A percentile compares a stretch with the other conserved stretches of the same genome.
Conservation (phyloP, 2,888 invertebrate genomes). For the Ophion ventricosus region DNA sequence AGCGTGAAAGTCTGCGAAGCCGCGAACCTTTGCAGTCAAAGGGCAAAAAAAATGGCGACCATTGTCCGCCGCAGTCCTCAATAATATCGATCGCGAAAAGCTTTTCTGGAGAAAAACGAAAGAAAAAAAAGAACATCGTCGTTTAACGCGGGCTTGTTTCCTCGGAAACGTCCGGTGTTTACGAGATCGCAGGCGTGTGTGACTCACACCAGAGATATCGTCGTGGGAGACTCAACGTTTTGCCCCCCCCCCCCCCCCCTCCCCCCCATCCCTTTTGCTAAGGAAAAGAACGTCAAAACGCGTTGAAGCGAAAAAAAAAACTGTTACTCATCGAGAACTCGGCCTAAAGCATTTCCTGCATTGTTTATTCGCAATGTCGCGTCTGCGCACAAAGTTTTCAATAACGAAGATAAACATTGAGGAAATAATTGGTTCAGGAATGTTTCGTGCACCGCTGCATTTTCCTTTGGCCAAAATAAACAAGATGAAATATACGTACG, state of each 20-base stretch:
- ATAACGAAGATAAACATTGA: neutral
- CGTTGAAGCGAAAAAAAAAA: neutral
- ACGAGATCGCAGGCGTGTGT: neutral
- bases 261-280: neutral
- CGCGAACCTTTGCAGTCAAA: slow-evolving; percentile 8
- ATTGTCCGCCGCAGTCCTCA: slow-evolving; percentile 12
- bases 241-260: neutral
- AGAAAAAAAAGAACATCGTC: neutral
- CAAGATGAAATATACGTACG: slow-evolving; percentile 51
- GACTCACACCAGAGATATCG: slow-evolving; percentile 8
- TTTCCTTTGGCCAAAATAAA: slow-evolving; percentile 55
- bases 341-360: neutral
- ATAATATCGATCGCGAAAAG: slow-evolving; percentile 31
- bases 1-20: neutral
- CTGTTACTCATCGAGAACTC: neutral
- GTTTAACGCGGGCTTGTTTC: neutral
- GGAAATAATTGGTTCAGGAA: neutral
- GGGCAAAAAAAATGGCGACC: slow-evolving; percentile 43
- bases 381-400: neutral
- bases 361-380: neutral
- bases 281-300: slow-evolving; percentile 1
- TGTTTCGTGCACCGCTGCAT: slow-evolving; percentile 5
- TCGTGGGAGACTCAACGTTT: neutral
- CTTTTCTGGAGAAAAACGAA: slow-evolving; percentile 6
- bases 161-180: slow-evolving; percentile 32